A percentile compares a stretch with the other conserved stretches of the same genome.
phyloP scores from a whole-genome alignment of 2,113 vertebrate genomes.

The Anser cygnoides region DNA sequence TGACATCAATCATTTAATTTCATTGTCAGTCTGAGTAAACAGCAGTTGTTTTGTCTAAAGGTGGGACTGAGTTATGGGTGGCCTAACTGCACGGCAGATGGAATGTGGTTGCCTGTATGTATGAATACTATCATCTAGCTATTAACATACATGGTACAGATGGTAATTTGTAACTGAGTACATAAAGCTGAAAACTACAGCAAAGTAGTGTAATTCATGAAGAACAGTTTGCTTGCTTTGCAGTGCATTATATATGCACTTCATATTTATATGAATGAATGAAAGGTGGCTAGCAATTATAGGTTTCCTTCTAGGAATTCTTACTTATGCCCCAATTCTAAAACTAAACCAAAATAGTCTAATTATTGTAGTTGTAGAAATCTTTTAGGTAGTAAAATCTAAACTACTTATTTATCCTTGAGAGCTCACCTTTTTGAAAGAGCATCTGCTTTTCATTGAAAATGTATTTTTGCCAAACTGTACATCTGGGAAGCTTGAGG shows the following conservation, averaged over 20 bases:
- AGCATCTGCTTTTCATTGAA: slow-evolving; percentile 71
- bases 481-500: slow-evolving; percentile 71
- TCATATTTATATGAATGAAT: neutral
- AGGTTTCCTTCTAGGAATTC: neutral
- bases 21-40: slow-evolving; percentile 82
- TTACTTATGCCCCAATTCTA: slow-evolving; percentile 2
- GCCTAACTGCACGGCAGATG: slow-evolving; percentile 83
- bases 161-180: slow-evolving; percentile 84
- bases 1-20: slow-evolving; percentile 78
- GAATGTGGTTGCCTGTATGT: slow-evolving; percentile 79
- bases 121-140: slow-evolving; percentile 81
- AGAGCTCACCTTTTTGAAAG: slow-evolving; percentile 58
- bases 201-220: slow-evolving; percentile 20
- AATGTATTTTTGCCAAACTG: slow-evolving; percentile 70
- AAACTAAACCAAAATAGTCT: slow-evolving; percentile 27
- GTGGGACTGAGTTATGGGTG: slow-evolving; percentile 84
- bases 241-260: neutral
- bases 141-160: slow-evolving; percentile 85
- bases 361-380: slow-evolving; percentile 46
- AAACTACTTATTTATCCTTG: slow-evolving; percentile 72
- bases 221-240: neutral
- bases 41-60: slow-evolving; percentile 84
- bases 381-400: slow-evolving; percentile 56
- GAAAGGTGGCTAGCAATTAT: neutral
- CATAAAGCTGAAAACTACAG: slow-evolving; percentile 78